A percentile compares a stretch with the other conserved stretches of the same genome.
Evolutionary conservation across 2,888 invertebrate genomes (phyloP).

Genomic region (Heliconius hortense): DNA sequence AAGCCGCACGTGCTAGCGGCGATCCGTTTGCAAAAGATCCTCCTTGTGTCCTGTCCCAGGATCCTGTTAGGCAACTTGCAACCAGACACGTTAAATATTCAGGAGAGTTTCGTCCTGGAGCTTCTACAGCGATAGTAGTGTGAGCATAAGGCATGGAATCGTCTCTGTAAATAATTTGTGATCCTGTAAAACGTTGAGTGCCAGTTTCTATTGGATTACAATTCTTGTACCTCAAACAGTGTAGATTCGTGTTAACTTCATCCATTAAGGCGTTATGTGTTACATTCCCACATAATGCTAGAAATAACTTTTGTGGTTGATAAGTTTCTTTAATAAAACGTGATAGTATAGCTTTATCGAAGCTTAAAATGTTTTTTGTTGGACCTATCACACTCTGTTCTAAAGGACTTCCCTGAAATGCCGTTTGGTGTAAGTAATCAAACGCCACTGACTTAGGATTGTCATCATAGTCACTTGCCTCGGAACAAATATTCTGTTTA

Average conservation of each 20-base stretch:
- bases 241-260: constrained; percentile 14
- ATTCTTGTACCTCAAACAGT: constrained; percentile 28
- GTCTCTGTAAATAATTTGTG: constrained; percentile 58
- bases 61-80: constrained; percentile 64
- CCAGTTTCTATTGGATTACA: constrained; percentile 43
- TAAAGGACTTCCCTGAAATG: constrained; percentile 75
- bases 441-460: constrained; percentile 63
- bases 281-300: constrained; percentile 87
- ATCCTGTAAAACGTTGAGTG: constrained; percentile 51
- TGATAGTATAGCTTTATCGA: constrained; percentile 63
- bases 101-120: constrained; percentile 58
- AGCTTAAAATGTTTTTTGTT: constrained; percentile 83
- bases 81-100: constrained; percentile 62
- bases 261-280: constrained; percentile 66
- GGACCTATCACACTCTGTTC: constrained; percentile 82
- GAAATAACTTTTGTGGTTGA: constrained; percentile 83
- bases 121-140: constrained; percentile 73
- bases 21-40: constrained; percentile 55
- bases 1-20: constrained; percentile 55
- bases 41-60: constrained; percentile 65
- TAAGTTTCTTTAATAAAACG: constrained; percentile 55
- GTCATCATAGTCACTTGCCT: constrained; percentile 61
- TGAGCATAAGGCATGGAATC: constrained; percentile 71
- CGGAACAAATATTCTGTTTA: constrained; percentile 55
- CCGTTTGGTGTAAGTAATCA: constrained; percentile 74